Base-by-base conservation (phyloP, 1,140 invertebrate species). In the Chrysomallon squamiferum region DNA sequence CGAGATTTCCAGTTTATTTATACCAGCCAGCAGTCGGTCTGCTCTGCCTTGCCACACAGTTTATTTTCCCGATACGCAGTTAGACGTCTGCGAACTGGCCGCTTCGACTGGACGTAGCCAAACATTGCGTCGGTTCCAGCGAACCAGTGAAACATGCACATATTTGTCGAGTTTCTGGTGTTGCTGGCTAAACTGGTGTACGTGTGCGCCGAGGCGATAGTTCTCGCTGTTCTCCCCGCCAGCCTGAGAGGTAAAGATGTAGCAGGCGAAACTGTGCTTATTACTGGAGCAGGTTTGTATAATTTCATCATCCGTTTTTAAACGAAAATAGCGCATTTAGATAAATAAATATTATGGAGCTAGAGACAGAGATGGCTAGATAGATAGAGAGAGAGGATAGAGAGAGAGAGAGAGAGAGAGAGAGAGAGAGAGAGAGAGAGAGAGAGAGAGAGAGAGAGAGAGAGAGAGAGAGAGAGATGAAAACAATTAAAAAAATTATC, bases 271-370 rank as follows among this genome's bases (percentile, higher is more conserved):
- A 89, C 94, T 30, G 91, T 94, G 2, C 85, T 98, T 11, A 90
- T 97, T 1, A 97, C 95, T 0, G 95, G 95, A 22, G 93, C 92
- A 29, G 95, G 92, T 38, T 68, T 38, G 66, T 49, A n/a, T n/a
- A n/a, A n/a, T n/a, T n/a, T n/a, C n/a, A n/a, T n/a, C n/a, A n/a
- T n/a, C n/a, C n/a, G n/a, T n/a, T n/a, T n/a, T n/a, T n/a, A n/a
- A n/a, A n/a, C n/a, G 6, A 58, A 27, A 11, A 29, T 32, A 6
- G 5, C 6, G 6, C 20, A 9, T 6, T 6, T 9, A 29, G 13
- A 58, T 13, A 32, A 32, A 29, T 6, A 6, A 29, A 11, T 11
- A 29, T 25, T 25, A 25, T 27, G 11, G 25, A 13, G 15, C 32
- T 58, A 11, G 11, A 6, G 6, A 58, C 22, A 5, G 18, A 35